Evolutionary conservation across 2,888 invertebrate genomes (phyloP).

Genomic region (Teleiodes luculella): DNA sequence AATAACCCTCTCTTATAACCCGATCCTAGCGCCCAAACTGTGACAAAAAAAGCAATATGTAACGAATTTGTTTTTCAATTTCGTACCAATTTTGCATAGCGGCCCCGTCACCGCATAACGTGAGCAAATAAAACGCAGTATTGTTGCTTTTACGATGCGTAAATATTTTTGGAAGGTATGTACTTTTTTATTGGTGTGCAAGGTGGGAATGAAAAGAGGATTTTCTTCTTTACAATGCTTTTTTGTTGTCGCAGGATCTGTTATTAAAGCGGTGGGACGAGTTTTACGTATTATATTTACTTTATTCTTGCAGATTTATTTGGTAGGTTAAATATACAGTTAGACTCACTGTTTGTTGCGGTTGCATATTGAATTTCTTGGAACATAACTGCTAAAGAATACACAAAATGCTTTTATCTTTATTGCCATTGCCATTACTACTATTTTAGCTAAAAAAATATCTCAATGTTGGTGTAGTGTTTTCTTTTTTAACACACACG

Average conservation of each 20-base stretch:
- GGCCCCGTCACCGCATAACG: slow-evolving; percentile 45
- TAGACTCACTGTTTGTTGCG: too few species aligned
- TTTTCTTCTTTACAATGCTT: background rate
- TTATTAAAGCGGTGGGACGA: slow-evolving; percentile 39
- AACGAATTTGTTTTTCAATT: slow-evolving; percentile 79
- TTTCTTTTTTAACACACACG: too few species aligned
- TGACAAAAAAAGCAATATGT: slow-evolving; percentile 75
- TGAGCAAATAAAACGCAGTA: slow-evolving; percentile 64
- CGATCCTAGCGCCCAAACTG: slow-evolving; percentile 29
- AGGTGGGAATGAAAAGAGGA: slow-evolving; percentile 61
- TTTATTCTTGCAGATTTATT: too few species aligned
- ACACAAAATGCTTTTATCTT: too few species aligned
- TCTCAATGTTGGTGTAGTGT: too few species aligned
- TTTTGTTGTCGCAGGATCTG: slow-evolving; percentile 45
- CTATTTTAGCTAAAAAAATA: too few species aligned
- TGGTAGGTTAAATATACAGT: too few species aligned
- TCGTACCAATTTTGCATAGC: slow-evolving; percentile 77
- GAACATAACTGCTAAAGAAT: too few species aligned
- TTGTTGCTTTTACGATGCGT: slow-evolving; percentile 74
- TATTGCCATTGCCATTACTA: too few species aligned
- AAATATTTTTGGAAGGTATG: slow-evolving; percentile 57
- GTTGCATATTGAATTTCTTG: too few species aligned
- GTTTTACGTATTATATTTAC: too few species aligned
- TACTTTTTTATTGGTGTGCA: slow-evolving; percentile 52
- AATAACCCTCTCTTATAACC: slow-evolving; percentile 6